Conservation (phyloP, 2,888 invertebrate genomes). For the Bellardia bayeri region DNA sequence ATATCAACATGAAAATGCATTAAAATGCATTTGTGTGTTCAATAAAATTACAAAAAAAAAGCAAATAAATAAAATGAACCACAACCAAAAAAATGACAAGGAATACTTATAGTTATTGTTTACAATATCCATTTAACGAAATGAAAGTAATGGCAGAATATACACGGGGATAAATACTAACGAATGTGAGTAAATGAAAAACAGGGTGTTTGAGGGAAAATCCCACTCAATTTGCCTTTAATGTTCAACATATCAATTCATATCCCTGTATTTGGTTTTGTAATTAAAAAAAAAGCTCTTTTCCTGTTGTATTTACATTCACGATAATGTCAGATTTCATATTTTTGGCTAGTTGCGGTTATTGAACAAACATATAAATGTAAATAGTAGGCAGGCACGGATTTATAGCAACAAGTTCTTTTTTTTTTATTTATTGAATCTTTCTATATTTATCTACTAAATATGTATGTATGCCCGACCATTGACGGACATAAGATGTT, state of each 20-base stretch:
- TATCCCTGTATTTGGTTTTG: constrained; percentile 21
- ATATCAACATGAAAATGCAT: constrained; percentile 58
- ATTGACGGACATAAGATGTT: too few species aligned
- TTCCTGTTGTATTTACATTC: constrained; percentile 12
- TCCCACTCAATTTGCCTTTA: background rate
- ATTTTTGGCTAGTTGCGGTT: constrained; percentile 55
- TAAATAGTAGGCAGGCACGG: constrained; percentile 15
- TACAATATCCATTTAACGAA: constrained; percentile 53
- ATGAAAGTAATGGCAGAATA: constrained; percentile 41
- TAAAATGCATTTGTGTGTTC: constrained; percentile 64
- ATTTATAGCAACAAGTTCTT: background rate
- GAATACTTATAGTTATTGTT: constrained; percentile 59
- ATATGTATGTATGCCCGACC: too few species aligned
- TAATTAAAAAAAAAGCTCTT: background rate
- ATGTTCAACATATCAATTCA: too few species aligned
- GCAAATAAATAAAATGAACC: background rate
- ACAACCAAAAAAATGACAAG: constrained; percentile 10
- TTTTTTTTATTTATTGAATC: background rate
- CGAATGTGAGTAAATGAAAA: background rate
- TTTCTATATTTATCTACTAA: too few species aligned
- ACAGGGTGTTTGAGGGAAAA: background rate
- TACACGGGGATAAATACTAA: background rate
- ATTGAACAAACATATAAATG: constrained; percentile 45
- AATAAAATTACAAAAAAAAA: constrained; percentile 45
- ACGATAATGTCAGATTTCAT: constrained; percentile 54